A percentile compares a stretch with the other conserved stretches of the same genome.
Evolutionary conservation across 1,140 invertebrate genomes (phyloP).

Genomic region (Rhagoletis zephyria): DNA sequence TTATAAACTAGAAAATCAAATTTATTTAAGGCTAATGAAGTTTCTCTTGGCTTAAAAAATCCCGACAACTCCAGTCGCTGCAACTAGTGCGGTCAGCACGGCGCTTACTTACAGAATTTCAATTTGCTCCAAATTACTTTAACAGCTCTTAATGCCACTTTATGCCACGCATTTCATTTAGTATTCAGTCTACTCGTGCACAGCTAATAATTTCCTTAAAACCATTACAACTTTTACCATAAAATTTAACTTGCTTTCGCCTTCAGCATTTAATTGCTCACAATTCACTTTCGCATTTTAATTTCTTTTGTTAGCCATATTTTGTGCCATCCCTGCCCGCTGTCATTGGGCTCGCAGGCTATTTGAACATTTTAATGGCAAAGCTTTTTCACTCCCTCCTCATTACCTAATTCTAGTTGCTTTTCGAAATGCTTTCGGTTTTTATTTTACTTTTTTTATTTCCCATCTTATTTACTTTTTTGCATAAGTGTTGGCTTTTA

Average conservation of each 20-base stretch:
- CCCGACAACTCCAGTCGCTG: background rate
- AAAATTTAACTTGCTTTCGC: constrained; percentile 19
- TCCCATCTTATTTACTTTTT: background rate
- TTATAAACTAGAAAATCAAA: background rate
- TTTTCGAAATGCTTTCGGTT: background rate
- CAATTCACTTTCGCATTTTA: constrained; percentile 19
- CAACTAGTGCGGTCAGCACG: background rate
- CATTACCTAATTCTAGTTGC: too few relatives aligned
- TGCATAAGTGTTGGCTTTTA: background rate
- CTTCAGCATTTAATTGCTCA: constrained; percentile 14
- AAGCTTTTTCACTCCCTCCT: background rate
- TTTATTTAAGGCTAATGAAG: background rate
- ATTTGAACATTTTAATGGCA: background rate
- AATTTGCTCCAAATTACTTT: constrained; percentile 31
- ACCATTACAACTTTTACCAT: constrained; percentile 18
- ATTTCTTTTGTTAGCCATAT: constrained; percentile 12
- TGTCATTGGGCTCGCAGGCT: background rate
- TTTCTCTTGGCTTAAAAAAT: background rate
- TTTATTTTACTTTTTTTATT: background rate
- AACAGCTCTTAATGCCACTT: constrained; percentile 32
- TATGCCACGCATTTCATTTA: constrained; percentile 11
- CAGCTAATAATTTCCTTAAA: background rate
- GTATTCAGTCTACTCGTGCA: background rate
- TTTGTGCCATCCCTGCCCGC: background rate
- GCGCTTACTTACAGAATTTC: background rate